Evolutionary conservation across 35 echinoderm and acorn worm genomes (phyloP).

Genomic region (Amphiura filiformis): DNA sequence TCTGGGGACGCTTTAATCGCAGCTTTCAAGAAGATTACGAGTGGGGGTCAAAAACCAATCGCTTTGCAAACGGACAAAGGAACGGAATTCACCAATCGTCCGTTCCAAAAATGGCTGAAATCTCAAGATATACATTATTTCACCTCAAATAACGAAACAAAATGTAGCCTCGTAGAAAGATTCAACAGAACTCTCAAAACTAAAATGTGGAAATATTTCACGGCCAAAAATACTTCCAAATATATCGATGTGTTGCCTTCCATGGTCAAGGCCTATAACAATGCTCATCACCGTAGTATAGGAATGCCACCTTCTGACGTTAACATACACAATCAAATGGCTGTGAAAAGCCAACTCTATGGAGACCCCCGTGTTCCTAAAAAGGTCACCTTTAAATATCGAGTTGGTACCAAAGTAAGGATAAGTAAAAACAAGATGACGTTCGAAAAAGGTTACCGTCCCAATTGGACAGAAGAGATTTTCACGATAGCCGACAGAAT

Average conservation of each 20-base stretch:
- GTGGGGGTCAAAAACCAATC: background rate
- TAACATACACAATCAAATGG: constrained; percentile 16
- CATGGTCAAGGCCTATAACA: constrained; percentile 30
- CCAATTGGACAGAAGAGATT: constrained; percentile 39
- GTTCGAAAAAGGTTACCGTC: constrained; percentile 39
- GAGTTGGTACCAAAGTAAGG: constrained; percentile 18
- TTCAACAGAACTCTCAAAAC: constrained; percentile 59
- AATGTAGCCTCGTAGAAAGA: constrained; percentile 64
- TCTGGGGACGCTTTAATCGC: background rate
- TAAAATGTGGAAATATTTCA: constrained; percentile 40
- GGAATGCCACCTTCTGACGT: constrained; percentile 13
- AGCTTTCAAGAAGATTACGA: constrained; percentile 34
- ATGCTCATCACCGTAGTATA: constrained; percentile 31
- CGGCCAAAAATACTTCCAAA: constrained; percentile 16
- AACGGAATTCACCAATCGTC: constrained; percentile 66
- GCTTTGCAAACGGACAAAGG: constrained; percentile 55
- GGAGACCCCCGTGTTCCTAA: background rate
- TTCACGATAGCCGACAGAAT: background rate
- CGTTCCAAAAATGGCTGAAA: constrained; percentile 57
- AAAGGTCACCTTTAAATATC: background rate
- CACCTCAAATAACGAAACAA: constrained; percentile 79
- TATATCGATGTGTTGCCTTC: constrained; percentile 13
- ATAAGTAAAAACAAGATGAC: constrained; percentile 32
- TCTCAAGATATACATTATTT: constrained; percentile 53
- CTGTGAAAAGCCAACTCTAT: background rate